Percentiles rank a stretch among this genome's conserved stretches.
Conservation (phyloP, 1,140 invertebrate species). For the Bombyx mori region ASM3026992v2 NC_085131.1:8970001-8970500, state of each 20-base stretch:
- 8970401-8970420: too few relatives aligned
- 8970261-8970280: too few relatives aligned
- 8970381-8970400: too few relatives aligned
- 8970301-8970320: too few relatives aligned
- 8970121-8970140: conserved; percentile 54
- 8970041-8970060: conserved; percentile 38
- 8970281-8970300: too few relatives aligned
- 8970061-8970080: conserved; percentile 67
- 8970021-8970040: conserved; percentile 49
- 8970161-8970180: conserved; percentile 63
- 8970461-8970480: too few relatives aligned
- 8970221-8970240: conserved; percentile 59
- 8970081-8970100: conserved; percentile 52
- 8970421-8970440: too few relatives aligned
- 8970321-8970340: too few relatives aligned
- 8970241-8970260: conserved; percentile 60
- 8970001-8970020: conserved; percentile 60
- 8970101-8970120: conserved; percentile 45
- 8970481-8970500: too few relatives aligned
- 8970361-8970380: too few relatives aligned
- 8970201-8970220: conserved; percentile 65
- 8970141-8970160: conserved; percentile 59
- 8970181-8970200: conserved; percentile 45
- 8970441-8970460: too few relatives aligned
- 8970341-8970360: too few relatives aligned